Evolutionary conservation across 2,888 invertebrate genomes (phyloP), one percentile per base, ranked within the genome.

Genomic region (Lasioglossum zephyrum): DNA sequence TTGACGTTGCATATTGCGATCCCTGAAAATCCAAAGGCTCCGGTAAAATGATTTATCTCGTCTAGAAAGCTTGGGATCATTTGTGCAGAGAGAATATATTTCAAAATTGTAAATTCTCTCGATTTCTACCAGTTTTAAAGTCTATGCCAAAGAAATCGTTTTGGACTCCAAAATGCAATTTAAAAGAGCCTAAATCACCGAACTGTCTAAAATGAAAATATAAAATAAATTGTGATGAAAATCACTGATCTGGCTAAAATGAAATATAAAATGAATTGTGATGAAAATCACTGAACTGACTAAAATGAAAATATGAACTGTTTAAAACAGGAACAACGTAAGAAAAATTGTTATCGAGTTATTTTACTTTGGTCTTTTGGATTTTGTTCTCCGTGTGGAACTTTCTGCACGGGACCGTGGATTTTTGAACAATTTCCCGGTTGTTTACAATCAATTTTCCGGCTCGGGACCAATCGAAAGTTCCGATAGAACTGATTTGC

Each of bases 1-100:
- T 91, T 91, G 60, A 91, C 26, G 13, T 84, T 69, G 73, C 91
- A 90, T 53, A 88, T 81, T 11, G 91, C 82, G 18, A 91, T 77
- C 0, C 72, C 86, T 91, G 77, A n/a, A 88, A 90, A 79, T 16
- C 8, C 11, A 47, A 36, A 18, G 16, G n/a, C 18, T 18, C 36
- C 11, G 26, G 11, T 60, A 60, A 60, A 60, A 60, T 26, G 9
- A 53, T 53, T 53, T 53, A 53, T 53, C 22, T n/a, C 53, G 22
- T 53, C n/a, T 8, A 2, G 8, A 53, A 53, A 53, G 53, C 53
- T 53, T 53, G 53, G 53, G 53, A 53, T 53, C 53, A 53, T 53
- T 53, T 9, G 53, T 3, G n/a, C 9, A 53, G 9, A 8, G 2
- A n/a, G 53, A 53, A 53, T 53, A n/a, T n/a, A 9, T 9, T 9